Evolutionary conservation across 2,888 invertebrate genomes (phyloP).

Genomic region (Odiellus spinosus): DNA sequence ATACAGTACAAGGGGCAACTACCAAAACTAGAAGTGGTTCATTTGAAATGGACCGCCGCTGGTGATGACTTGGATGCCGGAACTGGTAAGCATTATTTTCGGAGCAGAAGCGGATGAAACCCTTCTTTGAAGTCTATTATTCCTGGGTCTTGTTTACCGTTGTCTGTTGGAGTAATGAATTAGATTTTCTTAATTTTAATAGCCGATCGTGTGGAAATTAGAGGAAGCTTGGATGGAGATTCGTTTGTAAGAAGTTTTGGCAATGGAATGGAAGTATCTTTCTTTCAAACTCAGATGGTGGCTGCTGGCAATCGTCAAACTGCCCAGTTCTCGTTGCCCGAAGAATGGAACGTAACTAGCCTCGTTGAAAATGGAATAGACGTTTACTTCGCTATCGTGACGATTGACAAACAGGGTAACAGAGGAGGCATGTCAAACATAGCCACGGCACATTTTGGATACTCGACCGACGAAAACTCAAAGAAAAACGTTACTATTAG

Average conservation of each 20-base stretch:
- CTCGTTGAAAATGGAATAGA: not conserved
- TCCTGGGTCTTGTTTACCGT: no score
- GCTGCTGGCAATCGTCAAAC: conserved; percentile 5
- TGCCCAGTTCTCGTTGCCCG: conserved; percentile 5
- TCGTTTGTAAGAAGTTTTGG: conserved; percentile 8
- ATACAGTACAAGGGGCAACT: no score
- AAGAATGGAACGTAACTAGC: not conserved
- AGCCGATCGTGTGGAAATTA: conserved; percentile 8
- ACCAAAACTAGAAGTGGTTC: conserved; percentile 7
- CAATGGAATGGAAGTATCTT: no score
- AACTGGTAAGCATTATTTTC: conserved; percentile 10
- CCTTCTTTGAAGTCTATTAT: no score
- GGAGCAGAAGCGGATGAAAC: no score
- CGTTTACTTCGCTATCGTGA: conserved; percentile 9
- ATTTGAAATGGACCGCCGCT: conserved; percentile 21
- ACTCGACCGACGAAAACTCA: no score
- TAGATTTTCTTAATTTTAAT: no score
- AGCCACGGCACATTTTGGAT: not conserved
- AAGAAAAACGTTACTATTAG: no score
- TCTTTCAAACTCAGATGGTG: conserved; percentile 3
- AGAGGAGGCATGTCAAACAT: not conserved
- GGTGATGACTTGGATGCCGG: conserved; percentile 21
- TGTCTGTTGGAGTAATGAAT: no score
- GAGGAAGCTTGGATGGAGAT: conserved; percentile 5
- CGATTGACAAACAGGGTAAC: conserved; percentile 7